phyloP scores from a whole-genome alignment of 1,140 invertebrate genomes.

The Lepidurus couesii region DNA sequence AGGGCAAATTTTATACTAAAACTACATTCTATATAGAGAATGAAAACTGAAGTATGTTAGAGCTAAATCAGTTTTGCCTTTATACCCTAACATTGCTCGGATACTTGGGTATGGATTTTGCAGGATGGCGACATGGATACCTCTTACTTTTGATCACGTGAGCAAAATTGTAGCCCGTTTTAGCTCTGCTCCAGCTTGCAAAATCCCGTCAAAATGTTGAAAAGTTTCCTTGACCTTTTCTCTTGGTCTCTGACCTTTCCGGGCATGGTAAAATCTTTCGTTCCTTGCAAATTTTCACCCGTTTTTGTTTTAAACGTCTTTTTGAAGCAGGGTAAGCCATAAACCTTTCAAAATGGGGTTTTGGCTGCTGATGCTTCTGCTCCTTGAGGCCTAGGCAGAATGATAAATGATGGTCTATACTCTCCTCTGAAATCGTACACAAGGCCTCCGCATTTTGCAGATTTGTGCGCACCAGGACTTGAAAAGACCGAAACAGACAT shows the following conservation, averaged over 20 bases:
- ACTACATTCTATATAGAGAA: no score
- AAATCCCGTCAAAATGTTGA: not conserved
- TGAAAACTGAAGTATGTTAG: no score
- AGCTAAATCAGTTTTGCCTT: no score
- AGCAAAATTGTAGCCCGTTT: not conserved
- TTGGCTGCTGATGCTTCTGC: not conserved
- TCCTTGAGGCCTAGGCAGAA: constrained; percentile 4
- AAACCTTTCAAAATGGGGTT: not conserved
- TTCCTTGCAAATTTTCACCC: not conserved
- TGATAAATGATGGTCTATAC: not conserved
- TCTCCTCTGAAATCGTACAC: constrained; percentile 5
- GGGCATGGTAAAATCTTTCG: not conserved
- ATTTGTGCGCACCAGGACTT: not conserved
- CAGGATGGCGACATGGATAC: not conserved
- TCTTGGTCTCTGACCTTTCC: not conserved
- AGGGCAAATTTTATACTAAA: no score
- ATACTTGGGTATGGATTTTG: not conserved
- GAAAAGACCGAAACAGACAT: not conserved
- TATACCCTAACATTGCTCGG: no score
- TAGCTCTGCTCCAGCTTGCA: not conserved
- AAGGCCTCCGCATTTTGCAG: constrained; percentile 5
- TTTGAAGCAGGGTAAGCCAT: not conserved
- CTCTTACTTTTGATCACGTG: no score
- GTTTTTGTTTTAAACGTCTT: constrained; percentile 8
- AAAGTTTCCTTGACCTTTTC: not conserved